phyloP scores from a whole-genome alignment of 2,113 vertebrate species.

The Columbina picui region DNA sequence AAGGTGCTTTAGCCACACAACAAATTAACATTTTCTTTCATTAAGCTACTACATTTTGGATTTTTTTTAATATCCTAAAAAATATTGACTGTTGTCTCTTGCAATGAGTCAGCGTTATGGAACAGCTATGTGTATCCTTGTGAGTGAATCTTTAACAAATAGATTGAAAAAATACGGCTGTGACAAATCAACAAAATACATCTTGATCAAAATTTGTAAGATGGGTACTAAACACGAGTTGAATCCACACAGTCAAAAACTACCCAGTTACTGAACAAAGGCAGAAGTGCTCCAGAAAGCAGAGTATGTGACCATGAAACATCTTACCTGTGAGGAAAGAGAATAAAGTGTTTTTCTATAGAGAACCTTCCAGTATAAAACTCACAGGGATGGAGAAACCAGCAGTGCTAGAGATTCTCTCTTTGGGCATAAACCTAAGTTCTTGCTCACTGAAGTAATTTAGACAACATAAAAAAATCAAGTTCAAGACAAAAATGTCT shows the following conservation, averaged over 20 bases:
- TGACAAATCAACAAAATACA: not conserved
- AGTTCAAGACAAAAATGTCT: not conserved
- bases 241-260: not conserved
- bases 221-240: not conserved
- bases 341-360: not conserved
- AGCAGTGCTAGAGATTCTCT: not conserved
- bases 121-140: rapidly evolving
- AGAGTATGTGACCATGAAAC: not conserved
- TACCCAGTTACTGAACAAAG: not conserved
- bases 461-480: not conserved
- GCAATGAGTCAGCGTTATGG: not conserved
- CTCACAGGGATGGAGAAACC: not conserved
- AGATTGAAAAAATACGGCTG: rapidly evolving
- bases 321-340: not conserved
- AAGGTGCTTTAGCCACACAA: not conserved
- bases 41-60: not conserved
- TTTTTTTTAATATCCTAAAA: not conserved
- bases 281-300: not conserved
- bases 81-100: not conserved
- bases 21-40: not conserved
- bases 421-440: not conserved
- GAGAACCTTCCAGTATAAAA: not conserved
- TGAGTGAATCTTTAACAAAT: not conserved
- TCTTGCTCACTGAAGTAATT: not conserved
- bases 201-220: not conserved